Base-by-base conservation (phyloP, 2,797 vertebrate species). In the Liparis tanakae region DNA sequence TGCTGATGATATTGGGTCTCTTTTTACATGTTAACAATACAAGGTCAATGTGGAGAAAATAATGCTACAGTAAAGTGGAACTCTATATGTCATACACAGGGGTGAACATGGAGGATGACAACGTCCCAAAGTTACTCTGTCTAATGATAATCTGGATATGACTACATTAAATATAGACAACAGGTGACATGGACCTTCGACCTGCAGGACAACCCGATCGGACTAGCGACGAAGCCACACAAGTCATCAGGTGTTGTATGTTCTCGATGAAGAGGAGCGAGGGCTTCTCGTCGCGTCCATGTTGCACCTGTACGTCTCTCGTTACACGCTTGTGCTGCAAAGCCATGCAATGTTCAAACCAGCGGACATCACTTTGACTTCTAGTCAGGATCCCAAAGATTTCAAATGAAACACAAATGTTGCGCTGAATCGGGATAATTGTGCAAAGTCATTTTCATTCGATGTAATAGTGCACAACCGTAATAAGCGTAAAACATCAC, bases 291-390 rank as follows among this genome's bases (percentile, higher is more conserved):
- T 54, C 1, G 46, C 10, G 36, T 12, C 25, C 46, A 14, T 30
- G 50, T 34, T 20, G 46, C 60, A 39, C 30, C 60, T 58, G 34
- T 7, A 12, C 15, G 18, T 34, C 48, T 18, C 12, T 56, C 50
- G 25, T 53, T 18, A 43, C 22, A 39, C 51, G 17, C 18, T 46
- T 44, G 18, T 48, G 59, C 18, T 61, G 54, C 39, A 62, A 61
- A 67, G 58, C 46, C 46, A 68, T 48, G 70, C 66, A 62, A 36
- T 22, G 43, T 55, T 75, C 18, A 65, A 60, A 72, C 1, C 22
- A 58, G 7, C 46, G 25, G 20, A 37, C 25, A 51, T 41, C 30
- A 34, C 3, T 56, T 61, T 6, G 48, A 51, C 44, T 22, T 25
- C 6, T 37, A 54, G 9, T 33, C 41, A 48, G 20, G 9, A 34